Base-by-base conservation (phyloP, 1,140 invertebrate genomes). In the Drosophila melanica region DNA sequence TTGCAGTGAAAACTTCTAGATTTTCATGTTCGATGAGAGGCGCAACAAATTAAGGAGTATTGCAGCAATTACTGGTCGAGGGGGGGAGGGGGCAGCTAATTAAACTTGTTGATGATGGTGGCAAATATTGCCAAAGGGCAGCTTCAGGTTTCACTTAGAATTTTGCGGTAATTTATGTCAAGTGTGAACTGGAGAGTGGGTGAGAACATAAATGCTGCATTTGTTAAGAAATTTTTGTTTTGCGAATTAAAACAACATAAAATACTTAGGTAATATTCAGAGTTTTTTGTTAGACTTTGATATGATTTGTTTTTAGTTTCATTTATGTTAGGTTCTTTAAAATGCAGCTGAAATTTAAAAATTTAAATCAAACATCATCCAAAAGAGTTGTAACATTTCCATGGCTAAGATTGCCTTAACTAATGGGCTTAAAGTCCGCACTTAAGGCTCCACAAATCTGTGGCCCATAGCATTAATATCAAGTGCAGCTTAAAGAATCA, bases 1-100 rank as follows among this genome's bases (percentile, higher is more conserved):
- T 48, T 51, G 58, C 27, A 41, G 18, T 7, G 51, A 48, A 85
- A 84, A 81, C 68, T 86, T 84, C 60, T 70, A 59, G 77, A 81
- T 70, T 74, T 68, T 84, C 81, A 54, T 70, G 65, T 86, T 85
- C 81, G 81, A 86, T 81, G 66, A 72, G 59, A 51, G 53, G 42
- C 12, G 63, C 79, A 74, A 68, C 51, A 55, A 63, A 70, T 35
- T 75, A 81, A 35, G 42, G 14, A 45, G 18, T 65, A 70, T 63
- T 69, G 57, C 45, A 45, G 51, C 63, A 75, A 84, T 66, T 66
- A 65, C 75, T 62, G 55, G 69, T 39, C 5, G 12, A 18, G 5
- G 39, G 20, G 23, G 2, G 3, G 37, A 27, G 39, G 20, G 23
- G 2, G 3, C 42, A 27, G 60, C 67, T 75, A 81, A 75, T 85